These are phyloP conservation scores for Aspidiotus destructor DNA, from an alignment of 2,888 invertebrate genomes.

Conservation along the genomic window DNA sequence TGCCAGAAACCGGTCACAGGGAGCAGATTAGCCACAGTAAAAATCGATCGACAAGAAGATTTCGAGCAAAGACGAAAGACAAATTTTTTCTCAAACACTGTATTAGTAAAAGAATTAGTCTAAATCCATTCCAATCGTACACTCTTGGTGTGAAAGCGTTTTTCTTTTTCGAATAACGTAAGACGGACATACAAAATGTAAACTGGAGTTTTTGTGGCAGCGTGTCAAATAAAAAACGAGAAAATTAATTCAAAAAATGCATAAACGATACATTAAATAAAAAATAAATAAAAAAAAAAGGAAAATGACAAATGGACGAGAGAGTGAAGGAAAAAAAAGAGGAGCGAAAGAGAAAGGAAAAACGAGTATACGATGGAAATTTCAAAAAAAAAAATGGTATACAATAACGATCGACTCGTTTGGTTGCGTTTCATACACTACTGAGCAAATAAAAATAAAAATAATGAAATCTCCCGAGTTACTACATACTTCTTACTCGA, in stretches of 20 bases:
- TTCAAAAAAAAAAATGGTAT: background rate
- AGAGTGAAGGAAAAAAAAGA: background rate
- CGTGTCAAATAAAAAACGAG: background rate
- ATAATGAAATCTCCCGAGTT: conserved; percentile 4
- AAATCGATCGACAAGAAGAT: background rate
- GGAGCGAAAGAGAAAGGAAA: conserved; percentile 1
- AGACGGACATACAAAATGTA: background rate
- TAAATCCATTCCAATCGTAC: background rate
- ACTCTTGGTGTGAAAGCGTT: too few species aligned
- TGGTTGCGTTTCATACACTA: conserved; percentile 5
- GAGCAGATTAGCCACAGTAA: too few species aligned
- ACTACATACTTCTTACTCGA: background rate
- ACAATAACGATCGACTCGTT: background rate
- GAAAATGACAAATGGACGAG: background rate
- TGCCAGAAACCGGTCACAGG: too few species aligned
- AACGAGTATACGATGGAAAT: background rate
- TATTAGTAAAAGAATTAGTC: background rate
- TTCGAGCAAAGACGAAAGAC: background rate
- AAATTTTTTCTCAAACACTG: background rate
- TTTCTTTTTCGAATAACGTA: too few species aligned
- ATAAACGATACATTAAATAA: too few species aligned
- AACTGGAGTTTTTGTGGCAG: background rate
- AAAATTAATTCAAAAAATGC: background rate
- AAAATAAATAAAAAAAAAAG: too few species aligned
- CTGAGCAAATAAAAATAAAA: conserved; percentile 24